Evolutionary conservation across 2,888 invertebrate genomes (phyloP).

Genomic region (Pachymerium ferrugineum): DNA sequence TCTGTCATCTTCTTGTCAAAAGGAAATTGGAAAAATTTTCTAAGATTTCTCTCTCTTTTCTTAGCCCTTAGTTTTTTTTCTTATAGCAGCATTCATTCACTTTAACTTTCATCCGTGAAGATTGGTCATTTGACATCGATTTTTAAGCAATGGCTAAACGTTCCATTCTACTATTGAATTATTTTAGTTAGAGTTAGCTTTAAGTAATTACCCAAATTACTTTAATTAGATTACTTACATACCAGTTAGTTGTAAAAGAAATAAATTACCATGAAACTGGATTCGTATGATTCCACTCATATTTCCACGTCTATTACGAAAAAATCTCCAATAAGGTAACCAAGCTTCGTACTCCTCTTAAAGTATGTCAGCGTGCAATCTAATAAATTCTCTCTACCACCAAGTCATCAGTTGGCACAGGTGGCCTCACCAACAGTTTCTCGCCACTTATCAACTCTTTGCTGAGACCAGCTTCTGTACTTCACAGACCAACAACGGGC

Average conservation of each 20-base stretch:
- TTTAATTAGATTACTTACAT: too few relatives aligned
- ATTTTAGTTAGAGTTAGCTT: too few relatives aligned
- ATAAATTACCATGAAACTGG: neutral
- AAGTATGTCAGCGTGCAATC: neutral
- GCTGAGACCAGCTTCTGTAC: neutral
- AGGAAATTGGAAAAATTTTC: slow-evolving; percentile 2
- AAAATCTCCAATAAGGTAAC: neutral
- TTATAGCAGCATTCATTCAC: neutral
- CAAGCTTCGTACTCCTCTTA: neutral
- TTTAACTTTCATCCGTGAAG: too few relatives aligned
- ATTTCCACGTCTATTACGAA: neutral
- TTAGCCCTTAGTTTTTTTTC: neutral
- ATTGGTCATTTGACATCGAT: too few relatives aligned
- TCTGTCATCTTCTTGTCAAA: slow-evolving; percentile 10
- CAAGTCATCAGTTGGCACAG: slow-evolving; percentile 17
- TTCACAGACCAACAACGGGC: neutral
- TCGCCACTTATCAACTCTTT: slow-evolving; percentile 14
- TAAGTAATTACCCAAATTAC: too few relatives aligned
- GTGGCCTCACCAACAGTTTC: slow-evolving; percentile 6
- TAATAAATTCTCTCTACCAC: slow-evolving; percentile 3
- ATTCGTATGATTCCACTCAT: neutral
- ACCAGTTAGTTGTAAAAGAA: too few relatives aligned
- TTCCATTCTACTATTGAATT: too few relatives aligned
- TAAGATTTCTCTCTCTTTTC: slow-evolving; percentile 4
- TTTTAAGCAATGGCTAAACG: too few relatives aligned